phyloP scores from a whole-genome alignment of 2,888 invertebrate species.

The Hoplodrina ambigua region DNA sequence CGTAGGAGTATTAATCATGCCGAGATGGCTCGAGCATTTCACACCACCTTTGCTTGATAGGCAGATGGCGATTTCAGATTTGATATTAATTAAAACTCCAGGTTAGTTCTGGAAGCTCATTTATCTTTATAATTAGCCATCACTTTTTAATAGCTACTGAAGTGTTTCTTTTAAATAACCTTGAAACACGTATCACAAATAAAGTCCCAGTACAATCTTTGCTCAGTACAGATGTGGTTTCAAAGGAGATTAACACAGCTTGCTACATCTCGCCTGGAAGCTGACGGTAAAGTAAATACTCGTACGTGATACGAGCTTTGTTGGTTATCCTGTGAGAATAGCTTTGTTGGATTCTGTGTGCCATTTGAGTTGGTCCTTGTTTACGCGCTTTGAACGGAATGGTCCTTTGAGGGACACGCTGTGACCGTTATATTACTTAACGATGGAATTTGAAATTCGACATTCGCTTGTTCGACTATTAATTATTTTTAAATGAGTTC shows the following conservation, averaged over 20 bases:
- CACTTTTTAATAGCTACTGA: too few species aligned
- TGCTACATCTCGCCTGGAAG: slow-evolving; percentile 6
- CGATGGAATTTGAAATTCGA: neutral
- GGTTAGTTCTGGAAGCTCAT: too few species aligned
- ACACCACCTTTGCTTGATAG: too few species aligned
- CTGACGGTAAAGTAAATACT: slow-evolving; percentile 32
- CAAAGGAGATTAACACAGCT: slow-evolving; percentile 38
- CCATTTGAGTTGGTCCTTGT: slow-evolving; percentile 11
- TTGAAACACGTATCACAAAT: neutral
- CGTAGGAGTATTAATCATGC: too few species aligned
- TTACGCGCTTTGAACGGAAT: slow-evolving; percentile 3
- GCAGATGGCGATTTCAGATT: too few species aligned
- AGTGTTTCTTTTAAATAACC: neutral
- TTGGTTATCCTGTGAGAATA: slow-evolving; percentile 11
- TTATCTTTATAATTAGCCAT: too few species aligned
- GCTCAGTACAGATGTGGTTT: slow-evolving; percentile 2
- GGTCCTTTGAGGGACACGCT: neutral
- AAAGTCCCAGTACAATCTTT: slow-evolving; percentile 4
- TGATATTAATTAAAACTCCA: too few species aligned
- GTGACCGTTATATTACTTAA: neutral
- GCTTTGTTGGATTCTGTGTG: slow-evolving; percentile 14
- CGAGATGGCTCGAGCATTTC: too few species aligned
- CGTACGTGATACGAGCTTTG: slow-evolving; percentile 13
- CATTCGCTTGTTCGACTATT: too few species aligned
- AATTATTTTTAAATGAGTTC: too few species aligned